Base-by-base conservation (phyloP, 2,113 vertebrate genomes). In the Diphyllodes magnificus region DNA sequence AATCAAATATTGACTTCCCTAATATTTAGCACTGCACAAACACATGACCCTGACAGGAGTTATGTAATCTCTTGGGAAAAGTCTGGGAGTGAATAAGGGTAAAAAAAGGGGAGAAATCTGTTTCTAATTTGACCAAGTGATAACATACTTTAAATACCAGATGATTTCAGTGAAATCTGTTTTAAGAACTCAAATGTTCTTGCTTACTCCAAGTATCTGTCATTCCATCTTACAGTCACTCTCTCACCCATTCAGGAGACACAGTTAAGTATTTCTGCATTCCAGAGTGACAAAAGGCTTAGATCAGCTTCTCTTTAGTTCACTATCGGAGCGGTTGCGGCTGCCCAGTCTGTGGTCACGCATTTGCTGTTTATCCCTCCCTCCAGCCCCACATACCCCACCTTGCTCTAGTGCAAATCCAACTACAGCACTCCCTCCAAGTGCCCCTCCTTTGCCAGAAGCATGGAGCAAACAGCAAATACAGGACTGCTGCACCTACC, bases 251-350 rank as follows among this genome's bases (percentile, higher is more conserved):
- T 33, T 85, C 61, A 44, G 57, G 44, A 87, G 56, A 15, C 4
- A 19, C 3, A 73, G 18, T 7, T 20, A 44, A 39, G 4, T 50
- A 63, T 57, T 89, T 90, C 59, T 86, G 49, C 66, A 69, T 25
- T 23, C 22, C 33, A 15, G 60, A 59, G 15, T 11, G 33, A 65
- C 35, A 39, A 80, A 79, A 82, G 14, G 20, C 61, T 76, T 10
- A 51, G 23, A 24, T 60, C 53, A 16, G 3, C 57, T 92, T 64
- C 66, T 23, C 35, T 75, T 76, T 15, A 51, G 49, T 7, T 82
- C 53, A 33, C 23, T 15, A 13, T 51, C 0, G 0, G 24, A 71
- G 40, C 6, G 2, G 51, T 27, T 40, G 60, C 20, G 35, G 49
- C 51, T 19, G 44, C 33, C 35, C 45, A 20, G 40, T 11, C 40